Percentiles rank a stretch among this genome's conserved stretches.
Evolutionary conservation across 2,888 invertebrate species (phyloP).

Genomic region (Colostygia pectinataria): DNA sequence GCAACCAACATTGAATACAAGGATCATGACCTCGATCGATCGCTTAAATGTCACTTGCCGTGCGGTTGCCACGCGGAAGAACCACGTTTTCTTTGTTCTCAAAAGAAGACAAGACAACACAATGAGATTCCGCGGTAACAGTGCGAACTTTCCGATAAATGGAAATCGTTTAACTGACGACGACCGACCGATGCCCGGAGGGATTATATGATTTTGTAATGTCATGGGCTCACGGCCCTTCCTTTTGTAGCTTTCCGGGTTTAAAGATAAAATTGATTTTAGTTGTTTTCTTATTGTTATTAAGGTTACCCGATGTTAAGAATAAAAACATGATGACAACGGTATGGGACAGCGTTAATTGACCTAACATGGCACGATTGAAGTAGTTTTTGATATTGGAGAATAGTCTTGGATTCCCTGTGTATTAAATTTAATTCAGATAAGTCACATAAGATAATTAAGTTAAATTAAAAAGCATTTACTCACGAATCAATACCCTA

Average conservation of each 20-base stretch:
- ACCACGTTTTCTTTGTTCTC: conserved; percentile 64
- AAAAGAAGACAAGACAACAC: conserved; percentile 59
- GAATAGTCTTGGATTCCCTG: too few relatives aligned
- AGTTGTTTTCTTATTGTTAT: background rate
- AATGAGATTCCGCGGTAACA: conserved; percentile 63
- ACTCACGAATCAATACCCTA: too few relatives aligned
- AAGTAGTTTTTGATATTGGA: too few relatives aligned
- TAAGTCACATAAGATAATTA: too few relatives aligned
- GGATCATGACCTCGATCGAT: conserved; percentile 71
- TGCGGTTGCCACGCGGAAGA: conserved; percentile 71
- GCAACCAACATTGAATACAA: conserved; percentile 50
- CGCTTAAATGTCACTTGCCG: conserved; percentile 76
- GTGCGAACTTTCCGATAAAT: conserved; percentile 55
- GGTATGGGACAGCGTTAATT: too few relatives aligned
- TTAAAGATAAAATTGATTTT: conserved; percentile 6
- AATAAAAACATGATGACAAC: too few relatives aligned
- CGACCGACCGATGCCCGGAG: conserved; percentile 38
- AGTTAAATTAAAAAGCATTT: too few relatives aligned
- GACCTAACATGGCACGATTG: too few relatives aligned
- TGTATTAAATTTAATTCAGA: too few relatives aligned
- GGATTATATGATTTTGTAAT: conserved; percentile 42
- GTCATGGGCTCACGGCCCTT: conserved; percentile 27
- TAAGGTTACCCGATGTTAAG: too few relatives aligned
- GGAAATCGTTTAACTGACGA: conserved; percentile 45
- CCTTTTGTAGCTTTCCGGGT: conserved; percentile 14